phyloP scores from a whole-genome alignment of 2,888 invertebrate species.

The Torymus aiolomorphi region DNA sequence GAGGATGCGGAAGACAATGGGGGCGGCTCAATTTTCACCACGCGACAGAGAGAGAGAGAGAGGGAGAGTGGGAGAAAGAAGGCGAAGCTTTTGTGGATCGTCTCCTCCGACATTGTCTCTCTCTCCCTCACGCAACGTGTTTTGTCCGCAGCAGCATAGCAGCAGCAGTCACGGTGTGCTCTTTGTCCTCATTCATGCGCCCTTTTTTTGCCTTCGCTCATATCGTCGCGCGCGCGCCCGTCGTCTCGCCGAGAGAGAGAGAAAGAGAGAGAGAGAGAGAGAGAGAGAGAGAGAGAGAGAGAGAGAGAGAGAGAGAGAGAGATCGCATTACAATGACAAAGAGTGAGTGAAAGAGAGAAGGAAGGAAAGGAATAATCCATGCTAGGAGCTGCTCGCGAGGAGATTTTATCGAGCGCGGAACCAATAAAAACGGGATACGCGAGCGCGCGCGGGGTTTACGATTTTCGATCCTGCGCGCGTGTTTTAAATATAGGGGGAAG shows the following conservation, averaged over 20 bases:
- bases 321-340: neutral
- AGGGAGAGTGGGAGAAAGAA: too few relatives aligned
- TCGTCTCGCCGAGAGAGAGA: too few relatives aligned
- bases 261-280: neutral
- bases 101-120: slow-evolving; percentile 51
- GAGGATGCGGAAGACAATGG: slow-evolving; percentile 46
- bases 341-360: slow-evolving; percentile 3
- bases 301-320: neutral
- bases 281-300: neutral
- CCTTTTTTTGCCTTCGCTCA: slow-evolving; percentile 34
- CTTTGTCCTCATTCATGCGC: slow-evolving; percentile 43
- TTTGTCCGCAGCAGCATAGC: slow-evolving; percentile 37
- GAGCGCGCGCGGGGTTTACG: neutral
- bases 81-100: slow-evolving; percentile 59
- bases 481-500: slow-evolving; percentile 13
- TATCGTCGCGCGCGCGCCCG: slow-evolving; percentile 15
- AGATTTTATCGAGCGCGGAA: slow-evolving; percentile 48
- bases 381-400: slow-evolving; percentile 4
- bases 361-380: slow-evolving; percentile 1
- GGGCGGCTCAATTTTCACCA: slow-evolving; percentile 42
- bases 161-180: slow-evolving; percentile 25
- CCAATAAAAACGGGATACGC: slow-evolving; percentile 21
- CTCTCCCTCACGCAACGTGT: slow-evolving; percentile 42
- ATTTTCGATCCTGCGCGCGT: slow-evolving; percentile 13
- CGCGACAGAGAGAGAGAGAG: neutral